Evolutionary conservation across 2,113 vertebrate species (phyloP).

Genomic region (Cavia aperea): DNA sequence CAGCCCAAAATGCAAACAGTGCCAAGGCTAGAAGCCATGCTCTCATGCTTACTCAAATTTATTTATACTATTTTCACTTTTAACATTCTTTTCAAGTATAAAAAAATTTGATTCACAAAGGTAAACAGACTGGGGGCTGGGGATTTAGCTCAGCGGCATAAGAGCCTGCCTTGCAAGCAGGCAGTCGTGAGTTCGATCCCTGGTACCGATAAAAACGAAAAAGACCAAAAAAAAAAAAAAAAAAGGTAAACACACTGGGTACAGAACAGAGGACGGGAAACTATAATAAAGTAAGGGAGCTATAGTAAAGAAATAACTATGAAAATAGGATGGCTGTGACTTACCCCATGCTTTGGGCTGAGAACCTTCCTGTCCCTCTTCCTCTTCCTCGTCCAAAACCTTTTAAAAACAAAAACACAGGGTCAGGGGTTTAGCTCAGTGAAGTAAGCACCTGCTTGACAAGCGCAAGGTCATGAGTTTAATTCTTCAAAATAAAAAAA

Average conservation of each 20-base stretch:
- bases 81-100: not conserved
- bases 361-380: conserved; percentile 89
- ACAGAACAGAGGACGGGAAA: not conserved
- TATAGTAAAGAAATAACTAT: not conserved
- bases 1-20: not conserved
- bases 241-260: not conserved
- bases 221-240: too few relatives aligned
- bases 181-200: too few relatives aligned
- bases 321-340: conserved; percentile 56
- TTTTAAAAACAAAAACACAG: conserved; percentile 61
- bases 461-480: too few relatives aligned
- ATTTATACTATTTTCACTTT: not conserved
- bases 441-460: too few relatives aligned
- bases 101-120: not conserved
- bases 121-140: not conserved
- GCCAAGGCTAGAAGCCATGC: not conserved
- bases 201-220: too few relatives aligned
- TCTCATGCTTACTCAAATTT: not conserved
- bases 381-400: conserved; percentile 88
- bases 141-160: too few relatives aligned
- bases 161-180: too few relatives aligned
- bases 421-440: too few relatives aligned
- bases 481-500: too few relatives aligned
- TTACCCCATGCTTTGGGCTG: conserved; percentile 95
- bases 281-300: not conserved